Evolutionary conservation across 2,797 vertebrate species (phyloP).

Genomic region (Urophycis tenuis): DNA sequence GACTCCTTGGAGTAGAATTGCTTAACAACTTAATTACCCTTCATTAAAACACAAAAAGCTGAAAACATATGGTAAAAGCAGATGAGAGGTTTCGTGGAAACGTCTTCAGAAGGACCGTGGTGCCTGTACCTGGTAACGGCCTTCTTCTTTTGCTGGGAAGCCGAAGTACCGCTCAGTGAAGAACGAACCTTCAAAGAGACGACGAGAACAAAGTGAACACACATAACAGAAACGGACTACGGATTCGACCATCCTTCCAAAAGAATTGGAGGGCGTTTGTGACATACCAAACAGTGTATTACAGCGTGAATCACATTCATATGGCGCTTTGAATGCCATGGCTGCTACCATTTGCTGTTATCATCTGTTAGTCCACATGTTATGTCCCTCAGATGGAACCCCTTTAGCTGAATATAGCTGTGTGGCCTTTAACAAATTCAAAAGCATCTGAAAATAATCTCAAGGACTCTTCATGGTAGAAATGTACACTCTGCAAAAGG

Average conservation of each 20-base stretch:
- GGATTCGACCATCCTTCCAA: neutral
- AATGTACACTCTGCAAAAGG: neutral
- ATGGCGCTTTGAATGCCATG: too few relatives aligned
- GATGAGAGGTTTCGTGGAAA: neutral
- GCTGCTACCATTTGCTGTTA: neutral
- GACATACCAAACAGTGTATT: too few relatives aligned
- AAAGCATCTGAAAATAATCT: neutral
- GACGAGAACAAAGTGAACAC: conserved; percentile 14
- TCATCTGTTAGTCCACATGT: neutral
- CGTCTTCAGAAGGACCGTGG: conserved; percentile 8
- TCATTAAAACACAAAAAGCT: neutral
- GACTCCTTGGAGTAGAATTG: neutral
- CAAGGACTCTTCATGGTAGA: neutral
- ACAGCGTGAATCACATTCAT: neutral
- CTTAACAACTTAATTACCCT: neutral
- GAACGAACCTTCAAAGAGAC: conserved; percentile 55
- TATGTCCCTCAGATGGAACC: neutral
- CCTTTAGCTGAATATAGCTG: neutral
- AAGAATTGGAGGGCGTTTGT: neutral
- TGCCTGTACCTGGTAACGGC: conserved; percentile 55
- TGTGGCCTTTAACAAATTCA: neutral
- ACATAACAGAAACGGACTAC: neutral
- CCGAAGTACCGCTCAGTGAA: conserved; percentile 65
- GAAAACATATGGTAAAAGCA: neutral
- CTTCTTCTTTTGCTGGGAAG: conserved; percentile 41